These are phyloP conservation scores for Muraenolepis orangiensis DNA, from an alignment of 2,797 vertebrate species.

Conservation along the genomic window DNA sequence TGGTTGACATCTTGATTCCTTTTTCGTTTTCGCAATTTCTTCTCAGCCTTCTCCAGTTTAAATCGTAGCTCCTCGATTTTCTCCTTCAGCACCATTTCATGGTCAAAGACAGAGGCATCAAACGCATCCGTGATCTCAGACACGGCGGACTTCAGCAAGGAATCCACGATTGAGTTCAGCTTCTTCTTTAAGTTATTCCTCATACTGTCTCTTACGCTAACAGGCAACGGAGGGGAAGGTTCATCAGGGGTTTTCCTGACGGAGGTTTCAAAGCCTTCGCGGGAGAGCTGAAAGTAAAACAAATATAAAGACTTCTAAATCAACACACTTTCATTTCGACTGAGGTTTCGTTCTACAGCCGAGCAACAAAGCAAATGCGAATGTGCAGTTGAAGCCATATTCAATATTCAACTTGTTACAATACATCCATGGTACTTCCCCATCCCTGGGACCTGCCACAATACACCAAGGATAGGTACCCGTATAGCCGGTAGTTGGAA, in stretches of 20 bases:
- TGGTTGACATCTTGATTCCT: background rate
- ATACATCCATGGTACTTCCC: too few species aligned
- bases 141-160: constrained; percentile 42
- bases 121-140: constrained; percentile 60
- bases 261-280: background rate
- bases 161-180: constrained; percentile 56
- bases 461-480: background rate
- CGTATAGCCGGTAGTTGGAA: background rate
- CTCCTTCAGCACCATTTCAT: constrained; percentile 50
- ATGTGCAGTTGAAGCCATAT: too few species aligned
- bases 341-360: too few species aligned
- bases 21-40: constrained; percentile 4
- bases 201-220: constrained; percentile 52
- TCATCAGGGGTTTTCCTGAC: background rate
- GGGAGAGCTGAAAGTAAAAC: background rate
- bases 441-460: background rate
- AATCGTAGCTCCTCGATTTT: constrained; percentile 57
- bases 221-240: background rate
- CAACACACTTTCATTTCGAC: too few species aligned
- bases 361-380: too few species aligned
- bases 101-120: constrained; percentile 51
- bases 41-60: constrained; percentile 53
- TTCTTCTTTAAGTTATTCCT: constrained; percentile 45
- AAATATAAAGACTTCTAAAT: too few species aligned
- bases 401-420: too few species aligned